Evolutionary conservation across 2,888 invertebrate species (phyloP).

Genomic region (Drosophila limbata): DNA sequence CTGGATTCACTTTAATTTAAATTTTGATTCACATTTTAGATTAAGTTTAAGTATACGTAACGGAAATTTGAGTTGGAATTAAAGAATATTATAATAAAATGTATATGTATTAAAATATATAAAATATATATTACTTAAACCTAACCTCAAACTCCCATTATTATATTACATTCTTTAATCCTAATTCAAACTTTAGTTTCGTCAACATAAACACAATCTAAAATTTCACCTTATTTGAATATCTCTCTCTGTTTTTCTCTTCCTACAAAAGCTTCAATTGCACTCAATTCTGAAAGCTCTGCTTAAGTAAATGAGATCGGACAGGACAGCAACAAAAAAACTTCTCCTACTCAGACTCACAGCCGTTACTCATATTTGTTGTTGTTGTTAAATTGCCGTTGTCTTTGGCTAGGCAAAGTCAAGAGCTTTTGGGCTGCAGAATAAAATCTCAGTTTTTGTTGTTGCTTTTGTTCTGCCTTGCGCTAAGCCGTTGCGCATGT

Average conservation of each 20-base stretch:
- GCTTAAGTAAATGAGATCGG: conserved; percentile 1
- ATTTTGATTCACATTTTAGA: no score
- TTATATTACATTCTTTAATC: neutral
- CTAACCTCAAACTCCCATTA: no score
- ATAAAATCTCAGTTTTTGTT: conserved; percentile 5
- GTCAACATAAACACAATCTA: neutral
- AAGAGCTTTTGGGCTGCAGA: conserved; percentile 24
- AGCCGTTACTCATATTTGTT: conserved; percentile 16
- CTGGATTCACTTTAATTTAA: no score
- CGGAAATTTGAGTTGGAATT: no score
- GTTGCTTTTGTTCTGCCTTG: conserved; percentile 9
- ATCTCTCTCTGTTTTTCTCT: neutral
- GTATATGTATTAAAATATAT: no score
- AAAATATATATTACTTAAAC: no score
- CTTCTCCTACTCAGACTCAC: conserved; percentile 7
- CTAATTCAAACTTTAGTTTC: neutral
- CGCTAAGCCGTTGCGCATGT: no score
- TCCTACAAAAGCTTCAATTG: neutral
- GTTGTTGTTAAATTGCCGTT: conserved; percentile 27
- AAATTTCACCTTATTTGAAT: neutral
- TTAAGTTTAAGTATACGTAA: no score
- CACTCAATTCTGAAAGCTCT: neutral
- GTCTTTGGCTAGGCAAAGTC: conserved; percentile 25
- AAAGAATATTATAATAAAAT: no score
- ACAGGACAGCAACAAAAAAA: conserved; percentile 5